Conservation (phyloP, 2,113 vertebrate genomes). For the Campylorhamphus procurvoides region DNA sequence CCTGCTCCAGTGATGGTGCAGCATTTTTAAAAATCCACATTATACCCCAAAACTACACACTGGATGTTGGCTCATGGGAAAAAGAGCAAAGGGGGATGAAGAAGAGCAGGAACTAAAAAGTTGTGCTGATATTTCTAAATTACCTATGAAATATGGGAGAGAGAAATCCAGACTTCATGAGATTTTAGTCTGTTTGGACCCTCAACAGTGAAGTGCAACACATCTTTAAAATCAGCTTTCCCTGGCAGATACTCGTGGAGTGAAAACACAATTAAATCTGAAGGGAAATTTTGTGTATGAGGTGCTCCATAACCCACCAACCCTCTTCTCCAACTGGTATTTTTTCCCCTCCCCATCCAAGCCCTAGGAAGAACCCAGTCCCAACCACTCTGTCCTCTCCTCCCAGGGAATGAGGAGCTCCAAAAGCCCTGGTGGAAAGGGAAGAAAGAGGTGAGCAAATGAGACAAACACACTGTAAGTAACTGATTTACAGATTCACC, state of each 20-base stretch:
- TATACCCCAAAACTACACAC: background rate
- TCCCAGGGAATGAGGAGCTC: background rate
- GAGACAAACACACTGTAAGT: slow-evolving; percentile 35
- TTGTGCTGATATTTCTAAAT: background rate
- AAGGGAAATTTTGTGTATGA: background rate
- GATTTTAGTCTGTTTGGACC: background rate
- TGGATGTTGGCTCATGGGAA: background rate
- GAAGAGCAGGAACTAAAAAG: background rate
- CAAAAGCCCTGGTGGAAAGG: background rate
- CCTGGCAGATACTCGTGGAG: background rate
- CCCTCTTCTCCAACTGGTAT: background rate
- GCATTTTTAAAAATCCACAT: background rate
- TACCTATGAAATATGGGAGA: background rate
- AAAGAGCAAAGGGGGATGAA: background rate
- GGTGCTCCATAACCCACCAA: background rate
- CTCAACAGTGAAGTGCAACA: background rate
- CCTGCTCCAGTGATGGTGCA: background rate
- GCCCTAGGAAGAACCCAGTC: background rate
- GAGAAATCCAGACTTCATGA: background rate
- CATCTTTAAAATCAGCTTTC: background rate
- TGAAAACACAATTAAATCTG: background rate
- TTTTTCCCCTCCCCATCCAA: background rate
- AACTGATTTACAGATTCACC: slow-evolving; percentile 12
- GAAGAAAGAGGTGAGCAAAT: slow-evolving; percentile 30
- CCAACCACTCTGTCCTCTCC: background rate